phyloP scores from a whole-genome alignment of 2,113 vertebrate genomes.

The Sporophila hypoxantha region DNA sequence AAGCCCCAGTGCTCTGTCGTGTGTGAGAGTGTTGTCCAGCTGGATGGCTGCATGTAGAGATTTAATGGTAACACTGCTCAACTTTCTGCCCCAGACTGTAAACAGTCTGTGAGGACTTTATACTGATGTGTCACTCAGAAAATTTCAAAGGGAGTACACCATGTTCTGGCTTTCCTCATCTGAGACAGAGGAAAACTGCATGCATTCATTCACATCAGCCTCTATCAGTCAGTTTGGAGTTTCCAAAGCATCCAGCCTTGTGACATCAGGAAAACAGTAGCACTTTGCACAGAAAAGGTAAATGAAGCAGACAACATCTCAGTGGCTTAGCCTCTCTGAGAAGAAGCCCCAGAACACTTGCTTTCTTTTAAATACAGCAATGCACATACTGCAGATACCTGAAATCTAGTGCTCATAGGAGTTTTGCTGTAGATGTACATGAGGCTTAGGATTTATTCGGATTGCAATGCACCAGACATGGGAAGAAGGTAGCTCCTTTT shows the following conservation, averaged over 20 bases:
- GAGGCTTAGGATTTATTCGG: not conserved
- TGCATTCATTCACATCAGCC: not conserved
- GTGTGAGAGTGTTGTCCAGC: not conserved
- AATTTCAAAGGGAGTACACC: not conserved
- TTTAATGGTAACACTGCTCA: not conserved
- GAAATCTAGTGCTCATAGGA: not conserved
- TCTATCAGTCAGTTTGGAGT: not conserved
- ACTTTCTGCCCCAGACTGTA: not conserved
- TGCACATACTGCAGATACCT: not conserved
- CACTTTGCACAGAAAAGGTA: not conserved
- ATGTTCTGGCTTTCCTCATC: not conserved
- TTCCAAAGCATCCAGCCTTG: not conserved
- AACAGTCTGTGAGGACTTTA: not conserved
- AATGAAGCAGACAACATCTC: not conserved
- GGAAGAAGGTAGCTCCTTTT: not conserved
- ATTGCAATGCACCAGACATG: not conserved
- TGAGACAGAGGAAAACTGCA: not conserved
- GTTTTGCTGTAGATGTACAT: not conserved
- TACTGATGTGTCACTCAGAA: not conserved
- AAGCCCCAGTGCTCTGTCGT: not conserved
- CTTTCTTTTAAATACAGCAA: not conserved
- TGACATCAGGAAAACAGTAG: not conserved
- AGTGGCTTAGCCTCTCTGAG: not conserved
- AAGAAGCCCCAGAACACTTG: not conserved
- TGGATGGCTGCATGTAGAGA: not conserved